These are phyloP conservation scores for Austrofundulus limnaeus DNA, from an alignment of 2,113 vertebrate genomes.

Conservation along the genomic window DNA sequence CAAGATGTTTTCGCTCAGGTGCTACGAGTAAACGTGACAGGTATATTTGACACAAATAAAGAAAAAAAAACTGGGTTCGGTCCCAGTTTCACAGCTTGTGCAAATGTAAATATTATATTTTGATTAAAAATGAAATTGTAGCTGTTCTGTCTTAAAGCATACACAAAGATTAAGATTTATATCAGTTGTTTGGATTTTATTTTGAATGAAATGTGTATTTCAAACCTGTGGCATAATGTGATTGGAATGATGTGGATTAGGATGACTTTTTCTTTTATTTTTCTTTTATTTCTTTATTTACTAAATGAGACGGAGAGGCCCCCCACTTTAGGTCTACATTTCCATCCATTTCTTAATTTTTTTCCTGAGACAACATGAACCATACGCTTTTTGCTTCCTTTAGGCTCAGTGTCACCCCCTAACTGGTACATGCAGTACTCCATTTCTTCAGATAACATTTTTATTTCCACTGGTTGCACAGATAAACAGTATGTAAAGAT, in stretches of 20 bases:
- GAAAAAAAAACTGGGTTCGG: conserved; percentile 8
- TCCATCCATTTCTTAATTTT: conserved; percentile 25
- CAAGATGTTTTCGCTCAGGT: conserved; percentile 58
- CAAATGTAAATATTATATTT: conserved; percentile 66
- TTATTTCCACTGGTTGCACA: conserved; percentile 47
- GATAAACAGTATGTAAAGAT: too few relatives aligned
- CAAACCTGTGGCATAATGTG: conserved; percentile 13
- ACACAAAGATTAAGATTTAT: conserved; percentile 34
- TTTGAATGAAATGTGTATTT: conserved; percentile 19
- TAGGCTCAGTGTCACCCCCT: conserved; percentile 13
- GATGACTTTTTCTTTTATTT: not conserved
- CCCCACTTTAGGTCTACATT: conserved; percentile 1
- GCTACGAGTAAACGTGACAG: conserved; percentile 32
- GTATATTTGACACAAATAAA: conserved; percentile 17
- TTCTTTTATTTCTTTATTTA: conserved; percentile 13
- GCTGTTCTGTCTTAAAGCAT: conserved; percentile 36
- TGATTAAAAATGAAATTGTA: conserved; percentile 46
- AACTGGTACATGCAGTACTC: conserved; percentile 29
- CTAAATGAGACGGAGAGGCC: not conserved
- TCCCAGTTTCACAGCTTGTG: conserved; percentile 28
- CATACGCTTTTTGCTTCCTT: too few relatives aligned
- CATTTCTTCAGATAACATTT: conserved; percentile 24
- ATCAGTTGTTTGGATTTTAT: conserved; percentile 47
- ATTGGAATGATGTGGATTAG: conserved; percentile 17
- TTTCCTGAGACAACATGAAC: too few relatives aligned